Percentiles rank a stretch among this genome's conserved stretches.
phyloP scores from a whole-genome alignment of 2,888 invertebrate genomes.

The Megalurothrips usitatus region DNA sequence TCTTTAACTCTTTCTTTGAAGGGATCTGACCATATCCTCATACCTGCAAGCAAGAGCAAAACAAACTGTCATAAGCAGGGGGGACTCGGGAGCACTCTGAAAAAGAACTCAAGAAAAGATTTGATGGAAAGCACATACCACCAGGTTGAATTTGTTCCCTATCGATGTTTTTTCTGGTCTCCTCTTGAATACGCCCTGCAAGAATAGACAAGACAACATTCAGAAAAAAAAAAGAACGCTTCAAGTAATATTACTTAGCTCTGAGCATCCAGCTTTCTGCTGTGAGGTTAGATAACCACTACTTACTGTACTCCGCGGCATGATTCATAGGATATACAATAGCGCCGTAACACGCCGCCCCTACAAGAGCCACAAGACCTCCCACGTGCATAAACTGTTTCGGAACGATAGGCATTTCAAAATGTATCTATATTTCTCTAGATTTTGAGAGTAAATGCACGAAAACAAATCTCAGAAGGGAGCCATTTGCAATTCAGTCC shows the following conservation, averaged over 20 bases:
- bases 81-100: not conserved
- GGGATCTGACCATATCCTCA: conserved; percentile 5
- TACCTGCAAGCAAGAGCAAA: not conserved
- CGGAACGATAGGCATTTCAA: no score
- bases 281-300: not conserved
- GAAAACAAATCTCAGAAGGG: no score
- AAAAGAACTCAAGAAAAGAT: not conserved
- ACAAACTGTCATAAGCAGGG: not conserved
- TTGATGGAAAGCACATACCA: not conserved
- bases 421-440: no score
- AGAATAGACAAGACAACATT: not conserved
- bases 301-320: not conserved
- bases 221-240: no score
- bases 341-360: not conserved
- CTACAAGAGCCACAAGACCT: not conserved
- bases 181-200: not conserved
- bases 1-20: not conserved
- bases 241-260: not conserved
- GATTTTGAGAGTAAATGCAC: no score
- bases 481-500: no score
- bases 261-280: not conserved
- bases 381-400: not conserved
- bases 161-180: not conserved
- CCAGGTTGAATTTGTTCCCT: not conserved
- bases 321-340: not conserved